phyloP scores from a whole-genome alignment of 2,888 invertebrate species.

The Drosophila mercatorum region DNA sequence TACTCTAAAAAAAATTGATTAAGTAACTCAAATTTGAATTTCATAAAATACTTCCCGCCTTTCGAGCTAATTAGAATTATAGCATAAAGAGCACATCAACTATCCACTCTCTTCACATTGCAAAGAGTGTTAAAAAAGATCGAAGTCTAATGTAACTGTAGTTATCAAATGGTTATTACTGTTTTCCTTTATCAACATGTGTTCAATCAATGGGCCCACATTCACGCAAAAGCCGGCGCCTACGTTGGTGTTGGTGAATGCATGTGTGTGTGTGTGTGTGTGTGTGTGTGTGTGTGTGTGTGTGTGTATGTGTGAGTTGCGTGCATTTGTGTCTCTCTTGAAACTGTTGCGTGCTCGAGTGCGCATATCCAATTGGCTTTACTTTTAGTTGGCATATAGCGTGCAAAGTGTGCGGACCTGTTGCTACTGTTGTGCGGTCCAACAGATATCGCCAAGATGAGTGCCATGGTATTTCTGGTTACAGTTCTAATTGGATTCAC shows the following conservation, averaged over 20 bases:
- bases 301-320: not conserved
- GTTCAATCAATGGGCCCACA: slow-evolving; percentile 54
- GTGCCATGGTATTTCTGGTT: slow-evolving; percentile 68
- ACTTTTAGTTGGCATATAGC: slow-evolving; percentile 59
- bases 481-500: slow-evolving; percentile 61
- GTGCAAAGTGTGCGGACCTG: slow-evolving; percentile 43
- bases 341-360: slow-evolving; percentile 6
- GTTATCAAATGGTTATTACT: slow-evolving; percentile 15
- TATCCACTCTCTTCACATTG: not conserved
- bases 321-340: slow-evolving; percentile 2
- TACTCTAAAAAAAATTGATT: not conserved
- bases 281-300: not conserved
- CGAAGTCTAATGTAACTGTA: not conserved
- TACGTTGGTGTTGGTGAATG: not conserved
- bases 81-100: not conserved
- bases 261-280: not conserved
- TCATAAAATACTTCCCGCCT: not conserved
- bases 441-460: slow-evolving; percentile 54
- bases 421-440: not conserved
- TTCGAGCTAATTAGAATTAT: not conserved
- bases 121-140: not conserved
- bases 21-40: not conserved
- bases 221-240: slow-evolving; percentile 46
- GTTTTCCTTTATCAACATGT: slow-evolving; percentile 46
- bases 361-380: slow-evolving; percentile 38